phyloP scores from a whole-genome alignment of 30 jellyfish, hydroid and myxozoan genomes.

The Aurelia aurita complex sp. Pacific region DNA sequence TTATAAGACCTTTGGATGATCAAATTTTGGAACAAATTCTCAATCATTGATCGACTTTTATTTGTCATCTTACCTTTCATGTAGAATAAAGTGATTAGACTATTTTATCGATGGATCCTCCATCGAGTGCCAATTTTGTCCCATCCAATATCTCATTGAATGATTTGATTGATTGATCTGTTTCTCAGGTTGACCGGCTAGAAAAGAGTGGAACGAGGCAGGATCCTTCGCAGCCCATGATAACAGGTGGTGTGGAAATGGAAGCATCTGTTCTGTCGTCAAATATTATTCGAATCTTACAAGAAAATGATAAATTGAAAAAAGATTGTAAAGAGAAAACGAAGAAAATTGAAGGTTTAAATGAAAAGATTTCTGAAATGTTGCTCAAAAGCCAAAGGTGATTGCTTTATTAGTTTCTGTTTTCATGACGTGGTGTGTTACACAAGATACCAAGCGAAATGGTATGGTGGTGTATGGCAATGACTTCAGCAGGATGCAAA shows the following conservation, averaged over 20 bases:
- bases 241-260: slow-evolving; percentile 70
- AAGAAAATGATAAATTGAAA: slow-evolving; percentile 84
- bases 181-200: slow-evolving; percentile 46
- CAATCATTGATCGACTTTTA: no score
- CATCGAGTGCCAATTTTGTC: no score
- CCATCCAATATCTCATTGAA: no score
- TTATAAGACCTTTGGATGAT: no score
- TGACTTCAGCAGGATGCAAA: no score
- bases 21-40: no score
- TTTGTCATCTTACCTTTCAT: no score
- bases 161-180: neutral
- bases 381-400: slow-evolving; percentile 76
- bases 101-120: no score
- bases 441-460: no score
- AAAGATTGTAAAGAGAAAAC: slow-evolving; percentile 81
- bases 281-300: slow-evolving; percentile 65
- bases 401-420: neutral
- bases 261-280: slow-evolving; percentile 74
- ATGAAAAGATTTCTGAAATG: slow-evolving; percentile 82
- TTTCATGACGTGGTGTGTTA: no score
- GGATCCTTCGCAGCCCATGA: slow-evolving; percentile 32
- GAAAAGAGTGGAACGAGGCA: slow-evolving; percentile 36
- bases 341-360: slow-evolving; percentile 68
- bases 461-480: no score
- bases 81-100: no score